Conservation (phyloP, 2,888 invertebrate genomes). For the Cryptosula pallasiana region DNA sequence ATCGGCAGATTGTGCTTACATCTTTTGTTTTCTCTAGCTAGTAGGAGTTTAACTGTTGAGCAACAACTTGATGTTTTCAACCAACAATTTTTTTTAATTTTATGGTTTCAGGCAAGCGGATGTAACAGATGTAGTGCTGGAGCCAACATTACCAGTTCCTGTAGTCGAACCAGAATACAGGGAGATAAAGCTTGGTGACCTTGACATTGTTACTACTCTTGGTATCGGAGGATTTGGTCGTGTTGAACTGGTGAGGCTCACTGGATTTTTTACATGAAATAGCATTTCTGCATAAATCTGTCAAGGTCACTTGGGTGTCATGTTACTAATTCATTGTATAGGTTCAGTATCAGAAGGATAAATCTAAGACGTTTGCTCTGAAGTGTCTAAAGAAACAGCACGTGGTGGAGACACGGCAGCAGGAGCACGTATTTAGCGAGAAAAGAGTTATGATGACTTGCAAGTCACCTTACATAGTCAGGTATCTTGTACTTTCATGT, state of each 20-base stretch:
- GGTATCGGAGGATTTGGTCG: constrained; percentile 90
- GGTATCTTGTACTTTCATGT: no score
- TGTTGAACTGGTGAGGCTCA: constrained; percentile 66
- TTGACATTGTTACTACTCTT: constrained; percentile 76
- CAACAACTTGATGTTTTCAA: no score
- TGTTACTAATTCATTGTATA: constrained; percentile 29
- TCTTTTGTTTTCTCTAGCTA: no score
- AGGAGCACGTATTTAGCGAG: constrained; percentile 82
- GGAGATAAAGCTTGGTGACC: constrained; percentile 68
- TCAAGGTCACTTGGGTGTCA: background rate
- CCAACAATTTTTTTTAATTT: no score
- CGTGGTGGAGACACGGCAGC: constrained; percentile 80
- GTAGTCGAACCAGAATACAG: constrained; percentile 56
- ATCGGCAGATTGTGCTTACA: no score
- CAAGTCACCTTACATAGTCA: constrained; percentile 70
- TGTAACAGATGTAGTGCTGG: background rate
- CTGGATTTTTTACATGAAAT: no score
- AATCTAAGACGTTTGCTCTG: constrained; percentile 66
- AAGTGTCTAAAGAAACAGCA: constrained; percentile 85
- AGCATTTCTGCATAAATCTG: background rate
- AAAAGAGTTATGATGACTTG: constrained; percentile 75
- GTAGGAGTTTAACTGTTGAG: no score
- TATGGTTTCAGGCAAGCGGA: constrained; percentile 16
- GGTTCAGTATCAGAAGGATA: constrained; percentile 54
- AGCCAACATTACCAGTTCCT: background rate